Percentiles rank a stretch among this genome's conserved stretches.
Evolutionary conservation across 2,113 vertebrate genomes (phyloP).

Genomic region (Pandion haliaetus): DNA sequence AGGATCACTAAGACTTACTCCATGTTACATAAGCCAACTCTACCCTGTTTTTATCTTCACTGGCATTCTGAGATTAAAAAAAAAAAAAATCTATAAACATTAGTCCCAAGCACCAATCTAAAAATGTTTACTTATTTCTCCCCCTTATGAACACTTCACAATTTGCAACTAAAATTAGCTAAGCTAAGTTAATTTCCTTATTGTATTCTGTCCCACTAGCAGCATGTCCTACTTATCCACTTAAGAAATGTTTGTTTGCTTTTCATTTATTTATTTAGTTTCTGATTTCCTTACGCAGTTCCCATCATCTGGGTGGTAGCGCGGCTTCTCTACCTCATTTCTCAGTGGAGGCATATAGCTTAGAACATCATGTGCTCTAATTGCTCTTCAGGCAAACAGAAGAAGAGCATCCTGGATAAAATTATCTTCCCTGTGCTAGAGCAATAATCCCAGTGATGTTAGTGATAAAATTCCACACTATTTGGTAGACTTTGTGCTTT

Average conservation of each 20-base stretch:
- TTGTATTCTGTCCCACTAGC: conserved; percentile 16
- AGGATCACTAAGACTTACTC: neutral
- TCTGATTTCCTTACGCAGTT: conserved; percentile 53
- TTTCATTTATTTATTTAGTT: conserved; percentile 59
- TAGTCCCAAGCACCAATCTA: neutral
- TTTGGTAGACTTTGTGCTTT: neutral
- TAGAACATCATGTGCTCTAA: neutral
- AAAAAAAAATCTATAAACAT: neutral
- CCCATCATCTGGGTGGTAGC: conserved; percentile 30
- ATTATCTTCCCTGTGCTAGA: neutral
- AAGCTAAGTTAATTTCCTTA: conserved; percentile 45
- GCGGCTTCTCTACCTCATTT: neutral
- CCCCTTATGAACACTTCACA: neutral
- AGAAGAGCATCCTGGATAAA: neutral
- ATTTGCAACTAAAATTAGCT: conserved; percentile 40
- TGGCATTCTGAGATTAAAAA: conserved; percentile 65
- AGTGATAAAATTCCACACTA: neutral
- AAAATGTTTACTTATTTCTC: conserved; percentile 35
- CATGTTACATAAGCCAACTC: neutral
- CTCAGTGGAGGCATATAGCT: neutral
- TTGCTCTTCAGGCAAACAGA: neutral
- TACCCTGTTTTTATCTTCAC: conserved; percentile 70
- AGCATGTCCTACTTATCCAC: conserved; percentile 58
- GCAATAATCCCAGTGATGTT: neutral
- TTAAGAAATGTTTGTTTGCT: conserved; percentile 56